Evolutionary conservation across 2,888 invertebrate genomes (phyloP).

Genomic region (Portevinia maculata): DNA sequence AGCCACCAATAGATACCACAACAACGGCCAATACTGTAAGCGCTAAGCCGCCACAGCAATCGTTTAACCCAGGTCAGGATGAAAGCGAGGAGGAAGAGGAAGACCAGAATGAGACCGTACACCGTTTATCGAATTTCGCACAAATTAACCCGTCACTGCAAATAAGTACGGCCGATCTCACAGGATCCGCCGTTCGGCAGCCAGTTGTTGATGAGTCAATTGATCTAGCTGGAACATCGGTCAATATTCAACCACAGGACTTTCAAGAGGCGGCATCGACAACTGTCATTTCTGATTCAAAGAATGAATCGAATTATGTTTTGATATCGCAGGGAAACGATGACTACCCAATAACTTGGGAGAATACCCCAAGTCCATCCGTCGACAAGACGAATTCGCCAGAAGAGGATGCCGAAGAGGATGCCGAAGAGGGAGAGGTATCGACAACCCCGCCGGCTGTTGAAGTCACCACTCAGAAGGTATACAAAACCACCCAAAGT

Average conservation of each 20-base stretch:
- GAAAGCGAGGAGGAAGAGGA: conserved; percentile 3
- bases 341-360: conserved; percentile 19
- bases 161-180: conserved; percentile 35
- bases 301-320: conserved; percentile 48
- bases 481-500: conserved; percentile 37
- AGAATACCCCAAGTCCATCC: conserved; percentile 23
- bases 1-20: conserved; percentile 30
- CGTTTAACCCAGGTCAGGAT: not conserved
- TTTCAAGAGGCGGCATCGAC: conserved; percentile 38
- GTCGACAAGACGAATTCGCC: conserved; percentile 16
- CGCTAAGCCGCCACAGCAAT: conserved; percentile 7
- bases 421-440: conserved; percentile 39
- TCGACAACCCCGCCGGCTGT: conserved; percentile 50
- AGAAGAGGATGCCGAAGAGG: conserved; percentile 39
- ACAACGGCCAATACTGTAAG: conserved; percentile 30
- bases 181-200: conserved; percentile 21
- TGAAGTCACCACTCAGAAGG: conserved; percentile 29
- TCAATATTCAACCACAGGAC: conserved; percentile 15
- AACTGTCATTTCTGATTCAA: conserved; percentile 48
- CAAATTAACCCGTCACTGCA: conserved; percentile 79
- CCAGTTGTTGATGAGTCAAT: conserved; percentile 52
- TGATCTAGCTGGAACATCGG: conserved; percentile 22
- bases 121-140: conserved; percentile 80
- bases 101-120: conserved; percentile 74
- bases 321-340: conserved; percentile 58